Conservation (phyloP, 2,113 vertebrate species). For the Ochotona princeps region DNA sequence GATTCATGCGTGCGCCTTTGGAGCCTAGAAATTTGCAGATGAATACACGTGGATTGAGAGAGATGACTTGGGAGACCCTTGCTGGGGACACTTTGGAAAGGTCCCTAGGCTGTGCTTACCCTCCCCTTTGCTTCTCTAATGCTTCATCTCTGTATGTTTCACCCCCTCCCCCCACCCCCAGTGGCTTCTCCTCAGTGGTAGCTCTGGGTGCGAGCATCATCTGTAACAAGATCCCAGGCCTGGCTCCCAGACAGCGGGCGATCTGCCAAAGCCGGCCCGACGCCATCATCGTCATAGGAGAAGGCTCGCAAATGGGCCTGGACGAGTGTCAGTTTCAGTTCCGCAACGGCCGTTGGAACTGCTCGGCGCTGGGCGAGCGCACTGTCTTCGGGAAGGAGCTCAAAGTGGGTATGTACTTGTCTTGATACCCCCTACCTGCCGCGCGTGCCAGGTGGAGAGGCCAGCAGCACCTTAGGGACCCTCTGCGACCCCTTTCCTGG, state of each 20-base stretch:
- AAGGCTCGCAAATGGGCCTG: slow-evolving; percentile 98
- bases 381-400: slow-evolving; percentile 98
- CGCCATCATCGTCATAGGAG: slow-evolving; percentile 98
- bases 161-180: slow-evolving; percentile 85
- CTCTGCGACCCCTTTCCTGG: background rate
- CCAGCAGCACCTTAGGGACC: background rate
- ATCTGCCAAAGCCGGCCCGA: slow-evolving; percentile 99
- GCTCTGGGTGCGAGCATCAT: slow-evolving; percentile 98
- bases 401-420: slow-evolving; percentile 96
- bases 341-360: slow-evolving; percentile 97
- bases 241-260: slow-evolving; percentile 96
- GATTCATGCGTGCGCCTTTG: no score
- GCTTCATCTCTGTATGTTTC: slow-evolving; percentile 50
- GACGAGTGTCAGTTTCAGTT: slow-evolving; percentile 99
- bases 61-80: no score
- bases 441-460: background rate
- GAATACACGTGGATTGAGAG: no score
- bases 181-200: slow-evolving; percentile 96
- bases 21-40: no score
- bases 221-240: slow-evolving; percentile 98
- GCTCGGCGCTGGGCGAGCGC: slow-evolving; percentile 96
- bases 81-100: background rate
- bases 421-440: no score
- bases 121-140: slow-evolving; percentile 20
- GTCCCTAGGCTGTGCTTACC: background rate